phyloP scores from a whole-genome alignment of 2,113 vertebrate genomes.

The Mionectes macconnelli region DNA sequence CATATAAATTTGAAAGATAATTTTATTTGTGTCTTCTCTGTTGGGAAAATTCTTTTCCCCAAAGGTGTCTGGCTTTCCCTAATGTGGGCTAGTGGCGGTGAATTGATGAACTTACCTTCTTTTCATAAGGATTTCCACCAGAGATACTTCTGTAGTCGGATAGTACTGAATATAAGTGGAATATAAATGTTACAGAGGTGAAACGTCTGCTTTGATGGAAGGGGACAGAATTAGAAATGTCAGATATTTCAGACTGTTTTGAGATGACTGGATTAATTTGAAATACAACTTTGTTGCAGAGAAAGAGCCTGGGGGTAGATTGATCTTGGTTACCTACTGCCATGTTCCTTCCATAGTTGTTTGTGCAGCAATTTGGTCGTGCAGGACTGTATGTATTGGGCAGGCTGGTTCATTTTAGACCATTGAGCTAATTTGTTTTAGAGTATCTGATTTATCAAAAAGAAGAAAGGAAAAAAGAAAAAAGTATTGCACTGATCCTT shows the following conservation, averaged over 20 bases:
- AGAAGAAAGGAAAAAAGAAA: accelerated
- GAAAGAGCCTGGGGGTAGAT: not conserved
- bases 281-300: not conserved
- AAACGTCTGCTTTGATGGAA: conserved; percentile 33
- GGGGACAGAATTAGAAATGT: not conserved
- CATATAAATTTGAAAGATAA: not conserved
- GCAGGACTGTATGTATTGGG: not conserved
- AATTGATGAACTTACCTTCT: conserved; percentile 41
- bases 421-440: not conserved
- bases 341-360: not conserved
- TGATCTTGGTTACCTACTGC: conserved; percentile 8
- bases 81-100: not conserved
- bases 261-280: not conserved
- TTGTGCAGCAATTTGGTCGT: not conserved
- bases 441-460: not conserved
- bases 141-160: conserved; percentile 14
- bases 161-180: conserved; percentile 22
- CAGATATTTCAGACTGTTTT: conserved; percentile 31
- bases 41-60: not conserved
- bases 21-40: conserved; percentile 4
- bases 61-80: not conserved
- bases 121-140: conserved; percentile 11
- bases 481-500: not conserved
- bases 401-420: not conserved
- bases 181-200: conserved; percentile 26